A percentile compares a stretch with the other conserved stretches of the same genome.
Evolutionary conservation across 53 echinoderm and acorn worm species (phyloP).

Genomic region (Crossaster papposus): DNA sequence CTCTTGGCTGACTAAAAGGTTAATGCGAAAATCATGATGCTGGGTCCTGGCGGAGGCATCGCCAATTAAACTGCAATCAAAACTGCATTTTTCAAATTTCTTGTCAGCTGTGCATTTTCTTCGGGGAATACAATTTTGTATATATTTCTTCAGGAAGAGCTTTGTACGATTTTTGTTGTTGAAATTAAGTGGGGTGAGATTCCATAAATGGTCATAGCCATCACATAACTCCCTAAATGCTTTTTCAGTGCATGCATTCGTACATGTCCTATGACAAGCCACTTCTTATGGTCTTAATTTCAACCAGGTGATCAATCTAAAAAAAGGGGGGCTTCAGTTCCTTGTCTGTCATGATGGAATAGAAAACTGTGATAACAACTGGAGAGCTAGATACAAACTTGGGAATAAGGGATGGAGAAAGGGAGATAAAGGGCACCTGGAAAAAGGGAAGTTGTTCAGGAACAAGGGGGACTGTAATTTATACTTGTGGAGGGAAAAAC

Average conservation of each 20-base stretch:
- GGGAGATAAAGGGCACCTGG: background rate
- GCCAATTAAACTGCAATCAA: slow-evolving; percentile 49
- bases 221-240: no score
- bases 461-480: background rate
- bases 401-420: background rate
- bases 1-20: slow-evolving; percentile 6
- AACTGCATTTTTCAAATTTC: slow-evolving; percentile 18
- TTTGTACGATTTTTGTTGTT: background rate
- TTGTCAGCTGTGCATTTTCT: background rate
- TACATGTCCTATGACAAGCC: background rate
- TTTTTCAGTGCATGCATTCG: background rate
- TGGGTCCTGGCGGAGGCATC: background rate
- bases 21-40: background rate
- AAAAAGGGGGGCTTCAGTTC: no score
- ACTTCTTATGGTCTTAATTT: background rate
- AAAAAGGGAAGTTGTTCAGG: background rate
- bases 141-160: background rate
- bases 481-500: background rate
- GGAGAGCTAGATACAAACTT: background rate
- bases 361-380: background rate
- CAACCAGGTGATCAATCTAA: background rate
- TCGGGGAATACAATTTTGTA: background rate
- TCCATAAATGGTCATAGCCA: no score
- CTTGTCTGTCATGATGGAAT: background rate
- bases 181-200: background rate